These are phyloP conservation scores for Falco punctatus DNA, from an alignment of 2,113 vertebrate genomes.

Conservation along the genomic window DNA sequence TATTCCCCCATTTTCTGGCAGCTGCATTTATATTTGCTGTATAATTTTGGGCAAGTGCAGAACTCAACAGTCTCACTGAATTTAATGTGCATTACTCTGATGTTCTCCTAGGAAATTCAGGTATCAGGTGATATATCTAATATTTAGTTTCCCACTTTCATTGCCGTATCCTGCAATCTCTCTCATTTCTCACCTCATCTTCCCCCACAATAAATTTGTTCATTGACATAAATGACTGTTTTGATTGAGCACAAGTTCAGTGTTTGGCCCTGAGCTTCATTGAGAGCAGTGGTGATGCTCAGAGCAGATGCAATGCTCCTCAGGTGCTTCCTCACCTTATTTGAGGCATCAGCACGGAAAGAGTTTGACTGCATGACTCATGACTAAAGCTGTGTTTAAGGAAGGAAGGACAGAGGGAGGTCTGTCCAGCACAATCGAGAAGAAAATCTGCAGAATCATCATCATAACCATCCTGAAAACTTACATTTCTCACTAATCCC, in stretches of 20 bases:
- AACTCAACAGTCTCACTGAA: background rate
- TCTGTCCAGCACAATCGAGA: background rate
- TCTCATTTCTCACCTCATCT: background rate
- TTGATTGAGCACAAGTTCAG: background rate
- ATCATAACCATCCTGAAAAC: slow-evolving; percentile 17
- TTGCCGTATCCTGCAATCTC: background rate
- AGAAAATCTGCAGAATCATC: slow-evolving; percentile 55
- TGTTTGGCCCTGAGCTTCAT: background rate
- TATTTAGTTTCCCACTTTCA: background rate
- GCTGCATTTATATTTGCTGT: background rate
- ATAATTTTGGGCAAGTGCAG: background rate
- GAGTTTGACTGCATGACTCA: background rate
- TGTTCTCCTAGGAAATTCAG: background rate
- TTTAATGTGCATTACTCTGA: background rate
- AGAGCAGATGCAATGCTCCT: background rate
- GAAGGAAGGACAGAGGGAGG: slow-evolving; percentile 30
- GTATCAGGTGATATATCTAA: background rate
- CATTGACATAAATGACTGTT: background rate
- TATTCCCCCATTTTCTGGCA: background rate
- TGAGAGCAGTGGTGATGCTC: background rate
- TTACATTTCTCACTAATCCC: background rate
- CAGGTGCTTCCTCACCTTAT: slow-evolving; percentile 15
- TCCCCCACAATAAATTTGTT: background rate
- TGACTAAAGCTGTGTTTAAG: background rate
- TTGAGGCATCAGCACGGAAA: background rate